phyloP scores from a whole-genome alignment of 2,113 vertebrate species.

The Onychorhynchus coronatus region DNA sequence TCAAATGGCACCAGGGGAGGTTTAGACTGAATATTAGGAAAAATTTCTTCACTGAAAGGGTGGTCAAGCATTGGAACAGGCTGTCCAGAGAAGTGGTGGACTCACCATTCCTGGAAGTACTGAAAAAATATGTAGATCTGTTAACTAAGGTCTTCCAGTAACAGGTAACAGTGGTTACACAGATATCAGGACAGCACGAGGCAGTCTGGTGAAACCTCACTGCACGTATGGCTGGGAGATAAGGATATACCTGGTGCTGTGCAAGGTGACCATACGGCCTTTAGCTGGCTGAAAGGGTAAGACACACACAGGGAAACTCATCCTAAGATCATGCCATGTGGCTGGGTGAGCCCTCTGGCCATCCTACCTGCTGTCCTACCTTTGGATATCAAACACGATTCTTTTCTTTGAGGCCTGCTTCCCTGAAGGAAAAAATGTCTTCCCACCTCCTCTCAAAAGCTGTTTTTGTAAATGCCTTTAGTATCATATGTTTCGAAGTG shows the following conservation, averaged over 20 bases:
- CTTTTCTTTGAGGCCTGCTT: conserved; percentile 6
- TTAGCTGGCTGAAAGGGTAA: background rate
- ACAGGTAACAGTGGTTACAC: background rate
- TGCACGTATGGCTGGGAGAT: fast-evolving
- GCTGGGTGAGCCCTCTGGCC: background rate
- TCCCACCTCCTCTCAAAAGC: conserved; percentile 4
- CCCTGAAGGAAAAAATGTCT: conserved; percentile 7
- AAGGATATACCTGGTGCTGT: background rate
- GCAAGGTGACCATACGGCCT: background rate
- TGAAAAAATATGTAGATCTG: background rate
- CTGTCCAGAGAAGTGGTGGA: background rate
- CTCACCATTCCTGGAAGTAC: background rate
- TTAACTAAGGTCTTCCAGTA: background rate
- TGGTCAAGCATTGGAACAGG: background rate
- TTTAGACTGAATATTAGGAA: background rate
- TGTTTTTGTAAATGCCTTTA: conserved; percentile 38
- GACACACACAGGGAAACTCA: background rate
- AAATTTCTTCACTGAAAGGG: background rate
- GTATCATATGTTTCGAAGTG: conserved; percentile 46
- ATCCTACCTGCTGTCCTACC: background rate
- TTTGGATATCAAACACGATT: background rate
- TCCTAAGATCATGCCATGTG: background rate
- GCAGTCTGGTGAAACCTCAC: background rate
- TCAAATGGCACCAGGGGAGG: background rate
- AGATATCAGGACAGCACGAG: background rate